Evolutionary conservation across 2,888 invertebrate species (phyloP), one percentile per base, ranked within the genome.

Genomic region (Melanargia galathea): DNA sequence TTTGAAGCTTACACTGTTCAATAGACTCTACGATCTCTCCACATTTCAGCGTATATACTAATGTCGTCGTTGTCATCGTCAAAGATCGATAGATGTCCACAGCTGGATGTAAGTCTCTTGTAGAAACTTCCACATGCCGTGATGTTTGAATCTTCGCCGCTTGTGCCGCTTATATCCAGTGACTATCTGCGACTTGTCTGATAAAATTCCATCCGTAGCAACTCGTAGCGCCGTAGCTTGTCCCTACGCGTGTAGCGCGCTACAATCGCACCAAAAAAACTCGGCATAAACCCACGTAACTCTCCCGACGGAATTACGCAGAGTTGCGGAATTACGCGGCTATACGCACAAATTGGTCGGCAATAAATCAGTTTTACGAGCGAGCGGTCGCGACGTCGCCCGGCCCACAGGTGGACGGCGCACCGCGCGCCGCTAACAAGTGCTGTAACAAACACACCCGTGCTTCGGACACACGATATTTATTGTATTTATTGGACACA

Each of bases 341-440:
- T 6, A n/a, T 58, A 62, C 70, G 65, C 64, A 63, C 65, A 64
- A 66, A 68, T 65, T 67, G 67, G 59, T 45, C 38, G 40, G 66
- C 75, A 72, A 80, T 81, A 79, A 80, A 81, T 72, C 71, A 75
- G 75, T 78, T 81, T 80, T 78, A 81, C 72, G 77, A 71, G 68
- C 70, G 65, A 63, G 63, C 49, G 67, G 18, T 40, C 70, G 71
- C 73, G 70, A 79, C 78, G 38, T 3, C 2, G 35, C 35, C 38
- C 13, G n/a, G 76, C 75, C 73, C 63, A 74, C 75, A 77, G 75
- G 73, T 76, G 73, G 62, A 60, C 63, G n/a, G n/a, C 1, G 1
- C 8, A 11, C 16, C 54, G 35, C 6, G 35, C 18, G 18, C 38
- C 6, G 51, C 7, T 40, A 8, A 35, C 35, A 13, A 52, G 16